Evolutionary conservation across 2,888 invertebrate genomes (phyloP).

Genomic region (Zhuqinia jingwanae): DNA sequence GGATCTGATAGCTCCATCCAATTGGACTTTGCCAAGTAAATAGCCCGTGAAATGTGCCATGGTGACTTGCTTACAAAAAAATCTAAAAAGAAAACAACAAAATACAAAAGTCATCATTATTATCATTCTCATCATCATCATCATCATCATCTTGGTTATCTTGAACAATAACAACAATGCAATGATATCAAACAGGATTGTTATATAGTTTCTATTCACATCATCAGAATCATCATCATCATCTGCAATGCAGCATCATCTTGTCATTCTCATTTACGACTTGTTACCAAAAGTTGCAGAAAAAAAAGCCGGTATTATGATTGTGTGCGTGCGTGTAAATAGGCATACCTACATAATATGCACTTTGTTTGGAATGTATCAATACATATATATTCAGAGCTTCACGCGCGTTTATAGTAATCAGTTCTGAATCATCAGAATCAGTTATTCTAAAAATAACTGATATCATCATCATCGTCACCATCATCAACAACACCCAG

Average conservation of each 20-base stretch:
- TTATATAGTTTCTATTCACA: constrained; percentile 16
- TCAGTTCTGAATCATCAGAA: too few species aligned
- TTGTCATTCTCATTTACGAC: constrained; percentile 30
- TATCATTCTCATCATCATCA: constrained; percentile 48
- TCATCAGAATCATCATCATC: background rate
- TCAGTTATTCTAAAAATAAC: too few species aligned
- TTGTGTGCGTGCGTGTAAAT: background rate
- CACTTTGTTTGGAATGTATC: too few species aligned
- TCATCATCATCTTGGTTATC: constrained; percentile 32
- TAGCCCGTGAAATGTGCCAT: constrained; percentile 79
- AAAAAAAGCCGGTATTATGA: constrained; percentile 29
- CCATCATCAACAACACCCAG: too few species aligned
- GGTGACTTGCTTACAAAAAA: constrained; percentile 63
- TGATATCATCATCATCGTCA: too few species aligned
- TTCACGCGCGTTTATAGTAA: too few species aligned
- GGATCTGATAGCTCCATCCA: constrained; percentile 79
- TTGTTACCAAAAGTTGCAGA: background rate
- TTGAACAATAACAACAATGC: constrained; percentile 9
- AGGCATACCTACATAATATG: too few species aligned
- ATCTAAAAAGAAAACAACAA: constrained; percentile 58
- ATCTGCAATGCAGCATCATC: background rate
- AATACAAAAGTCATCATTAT: constrained; percentile 67
- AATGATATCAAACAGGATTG: background rate
- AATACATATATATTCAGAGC: too few species aligned
- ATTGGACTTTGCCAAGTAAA: constrained; percentile 79